Evolutionary conservation across 1,140 invertebrate species (phyloP).

Genomic region (Gryon sp.): DNA sequence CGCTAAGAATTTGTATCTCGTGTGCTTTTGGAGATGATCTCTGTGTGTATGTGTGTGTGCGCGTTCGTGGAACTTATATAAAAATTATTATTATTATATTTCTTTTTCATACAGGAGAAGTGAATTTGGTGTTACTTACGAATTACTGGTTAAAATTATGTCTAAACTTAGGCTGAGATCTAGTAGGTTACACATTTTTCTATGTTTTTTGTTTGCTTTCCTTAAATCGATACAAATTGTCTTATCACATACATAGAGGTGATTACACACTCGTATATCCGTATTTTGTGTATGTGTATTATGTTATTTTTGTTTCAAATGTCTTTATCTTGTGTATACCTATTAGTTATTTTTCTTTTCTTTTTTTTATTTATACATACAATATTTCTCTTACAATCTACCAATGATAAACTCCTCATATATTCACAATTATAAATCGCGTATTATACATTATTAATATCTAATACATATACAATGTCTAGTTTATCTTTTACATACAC

Average conservation of each 20-base stretch:
- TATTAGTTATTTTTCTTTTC: slow-evolving; percentile 62
- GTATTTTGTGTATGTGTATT: slow-evolving; percentile 15
- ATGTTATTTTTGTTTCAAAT: slow-evolving; percentile 4
- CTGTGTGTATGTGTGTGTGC: slow-evolving; percentile 51
- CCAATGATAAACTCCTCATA: slow-evolving; percentile 68
- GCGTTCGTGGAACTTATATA: slow-evolving; percentile 77
- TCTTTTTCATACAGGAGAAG: slow-evolving; percentile 73
- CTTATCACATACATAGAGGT: slow-evolving; percentile 75
- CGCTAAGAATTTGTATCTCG: slow-evolving; percentile 60
- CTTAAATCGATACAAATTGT: slow-evolving; percentile 74
- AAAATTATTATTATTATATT: too few species aligned
- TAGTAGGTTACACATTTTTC: slow-evolving; percentile 75
- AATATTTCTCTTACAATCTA: slow-evolving; percentile 71
- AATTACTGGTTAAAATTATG: slow-evolving; percentile 67
- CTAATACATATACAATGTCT: slow-evolving; percentile 67
- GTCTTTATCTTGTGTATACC: slow-evolving; percentile 48
- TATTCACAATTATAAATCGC: slow-evolving; percentile 77
- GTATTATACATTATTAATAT: slow-evolving; percentile 75
- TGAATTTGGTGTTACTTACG: slow-evolving; percentile 79
- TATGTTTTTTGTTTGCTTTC: slow-evolving; percentile 69
- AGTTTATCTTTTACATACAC: slow-evolving; percentile 37
- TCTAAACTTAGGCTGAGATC: slow-evolving; percentile 78
- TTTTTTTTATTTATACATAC: slow-evolving; percentile 70
- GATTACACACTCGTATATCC: slow-evolving; percentile 36
- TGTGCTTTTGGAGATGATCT: slow-evolving; percentile 75